Percentiles rank a stretch among this genome's conserved stretches.
These are phyloP conservation scores for Ophioninae sp. DNA, from an alignment of 2,888 invertebrate genomes.

Conservation along the genomic window DNA sequence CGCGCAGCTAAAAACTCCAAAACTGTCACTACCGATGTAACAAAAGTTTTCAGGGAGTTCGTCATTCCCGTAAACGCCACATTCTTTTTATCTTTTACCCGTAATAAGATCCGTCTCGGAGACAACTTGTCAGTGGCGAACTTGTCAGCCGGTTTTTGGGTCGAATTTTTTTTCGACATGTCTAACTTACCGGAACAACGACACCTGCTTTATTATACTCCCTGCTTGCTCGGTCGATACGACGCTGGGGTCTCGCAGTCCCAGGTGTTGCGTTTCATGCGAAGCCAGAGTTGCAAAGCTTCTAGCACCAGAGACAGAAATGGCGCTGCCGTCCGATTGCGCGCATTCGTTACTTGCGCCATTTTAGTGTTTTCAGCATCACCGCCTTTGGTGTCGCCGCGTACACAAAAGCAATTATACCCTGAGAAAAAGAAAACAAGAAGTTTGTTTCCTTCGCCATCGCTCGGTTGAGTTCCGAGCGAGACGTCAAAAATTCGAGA, in stretches of 20 bases:
- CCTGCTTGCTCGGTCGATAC: too few relatives aligned
- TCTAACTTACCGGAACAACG: too few relatives aligned
- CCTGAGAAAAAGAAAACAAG: constrained; percentile 9
- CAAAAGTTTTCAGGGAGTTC: too few relatives aligned
- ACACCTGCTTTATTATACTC: too few relatives aligned
- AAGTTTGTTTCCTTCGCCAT: neutral
- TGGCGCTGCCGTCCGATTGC: constrained; percentile 15
- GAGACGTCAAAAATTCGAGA: neutral
- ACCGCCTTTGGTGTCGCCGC: neutral
- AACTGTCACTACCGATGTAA: too few relatives aligned
- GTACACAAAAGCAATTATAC: constrained; percentile 17
- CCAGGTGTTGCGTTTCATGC: neutral
- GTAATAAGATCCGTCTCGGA: too few relatives aligned
- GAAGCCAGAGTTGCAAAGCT: constrained; percentile 16
- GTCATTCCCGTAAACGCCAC: too few relatives aligned
- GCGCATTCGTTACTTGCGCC: neutral
- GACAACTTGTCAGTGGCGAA: too few relatives aligned
- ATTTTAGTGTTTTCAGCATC: constrained; percentile 11
- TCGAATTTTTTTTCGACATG: too few relatives aligned
- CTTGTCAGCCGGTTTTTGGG: too few relatives aligned
- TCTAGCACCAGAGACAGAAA: constrained; percentile 15
- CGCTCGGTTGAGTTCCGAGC: neutral
- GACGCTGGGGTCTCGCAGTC: neutral
- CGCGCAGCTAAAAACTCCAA: too few relatives aligned
- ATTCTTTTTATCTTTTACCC: too few relatives aligned